Percentiles rank a stretch among this genome's conserved stretches.
Evolutionary conservation across 2,113 vertebrate species (phyloP).

Genomic region (Anoplopoma fimbria): DNA sequence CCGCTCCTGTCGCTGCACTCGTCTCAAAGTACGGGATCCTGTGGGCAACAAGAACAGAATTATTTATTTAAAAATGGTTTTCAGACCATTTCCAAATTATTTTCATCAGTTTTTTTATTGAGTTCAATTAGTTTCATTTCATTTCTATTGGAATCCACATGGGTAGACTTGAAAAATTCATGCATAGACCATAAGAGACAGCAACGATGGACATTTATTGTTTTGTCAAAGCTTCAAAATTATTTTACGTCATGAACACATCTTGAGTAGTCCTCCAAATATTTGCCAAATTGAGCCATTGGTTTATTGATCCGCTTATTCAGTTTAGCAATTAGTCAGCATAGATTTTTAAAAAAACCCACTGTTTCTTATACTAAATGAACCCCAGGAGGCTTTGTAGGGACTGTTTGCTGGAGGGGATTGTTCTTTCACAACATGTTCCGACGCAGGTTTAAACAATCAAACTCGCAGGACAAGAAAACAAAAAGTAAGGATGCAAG

Average conservation of each 20-base stretch:
- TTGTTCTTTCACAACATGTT: not conserved
- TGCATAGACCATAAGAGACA: not conserved
- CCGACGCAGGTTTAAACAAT: not conserved
- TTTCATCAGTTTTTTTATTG: not conserved
- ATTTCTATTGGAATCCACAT: not conserved
- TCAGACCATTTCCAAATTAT: not conserved
- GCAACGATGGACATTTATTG: not conserved
- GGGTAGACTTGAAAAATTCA: not conserved
- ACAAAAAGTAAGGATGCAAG: not conserved
- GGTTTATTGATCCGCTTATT: not conserved
- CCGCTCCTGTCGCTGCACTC: conserved; percentile 91
- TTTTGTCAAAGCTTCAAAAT: not conserved
- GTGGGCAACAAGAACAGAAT: not conserved
- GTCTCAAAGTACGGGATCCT: conserved; percentile 97
- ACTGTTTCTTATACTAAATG: not conserved
- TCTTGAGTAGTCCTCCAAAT: not conserved
- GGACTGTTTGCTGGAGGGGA: not conserved
- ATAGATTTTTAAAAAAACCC: not conserved
- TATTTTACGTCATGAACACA: not conserved
- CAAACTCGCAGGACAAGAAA: not conserved
- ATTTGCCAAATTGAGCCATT: not conserved
- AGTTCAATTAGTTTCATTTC: not conserved
- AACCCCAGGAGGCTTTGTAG: not conserved
- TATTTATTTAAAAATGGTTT: not conserved
- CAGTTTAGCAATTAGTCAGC: not conserved